These are phyloP conservation scores for Lordiphosa fenestrarum DNA, from an alignment of 2,888 invertebrate genomes.

Conservation along the genomic window DNA sequence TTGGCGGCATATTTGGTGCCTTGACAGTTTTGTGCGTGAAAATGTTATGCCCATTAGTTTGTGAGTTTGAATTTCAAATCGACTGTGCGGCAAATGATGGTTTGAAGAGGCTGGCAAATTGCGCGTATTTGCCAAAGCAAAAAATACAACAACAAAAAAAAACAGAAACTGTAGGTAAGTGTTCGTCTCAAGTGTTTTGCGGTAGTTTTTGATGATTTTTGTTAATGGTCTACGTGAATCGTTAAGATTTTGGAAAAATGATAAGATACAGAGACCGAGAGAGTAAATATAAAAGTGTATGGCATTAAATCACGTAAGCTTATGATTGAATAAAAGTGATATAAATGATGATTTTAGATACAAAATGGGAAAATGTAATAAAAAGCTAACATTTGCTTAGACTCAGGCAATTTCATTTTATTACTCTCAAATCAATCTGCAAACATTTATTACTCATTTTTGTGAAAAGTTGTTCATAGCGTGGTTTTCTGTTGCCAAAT, in stretches of 20 bases:
- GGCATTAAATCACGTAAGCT: not conserved
- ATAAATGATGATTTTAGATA: no score
- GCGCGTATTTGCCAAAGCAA: slow-evolving; percentile 14
- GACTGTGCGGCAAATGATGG: slow-evolving; percentile 32
- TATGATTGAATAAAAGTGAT: no score
- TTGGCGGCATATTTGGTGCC: slow-evolving; percentile 42
- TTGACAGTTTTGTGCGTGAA: slow-evolving; percentile 55
- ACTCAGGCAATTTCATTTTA: no score
- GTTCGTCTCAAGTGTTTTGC: slow-evolving; percentile 7
- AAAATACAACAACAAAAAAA: no score
- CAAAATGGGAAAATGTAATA: no score
- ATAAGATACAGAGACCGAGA: slow-evolving; percentile 3
- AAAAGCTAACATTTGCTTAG: no score
- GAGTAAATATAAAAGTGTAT: not conserved
- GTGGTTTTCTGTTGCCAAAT: no score
- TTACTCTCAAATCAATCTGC: no score
- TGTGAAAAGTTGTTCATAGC: no score
- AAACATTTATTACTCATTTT: no score
- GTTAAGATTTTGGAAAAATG: slow-evolving; percentile 13
- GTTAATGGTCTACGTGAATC: slow-evolving; percentile 10
- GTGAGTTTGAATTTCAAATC: slow-evolving; percentile 27
- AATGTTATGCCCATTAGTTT: slow-evolving; percentile 50
- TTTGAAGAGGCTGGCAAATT: slow-evolving; percentile 30
- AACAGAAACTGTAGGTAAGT: not conserved
- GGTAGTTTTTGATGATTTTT: slow-evolving; percentile 17